phyloP scores from a whole-genome alignment of 1,140 invertebrate genomes.

The Oryzaephilus surinamensis region DNA sequence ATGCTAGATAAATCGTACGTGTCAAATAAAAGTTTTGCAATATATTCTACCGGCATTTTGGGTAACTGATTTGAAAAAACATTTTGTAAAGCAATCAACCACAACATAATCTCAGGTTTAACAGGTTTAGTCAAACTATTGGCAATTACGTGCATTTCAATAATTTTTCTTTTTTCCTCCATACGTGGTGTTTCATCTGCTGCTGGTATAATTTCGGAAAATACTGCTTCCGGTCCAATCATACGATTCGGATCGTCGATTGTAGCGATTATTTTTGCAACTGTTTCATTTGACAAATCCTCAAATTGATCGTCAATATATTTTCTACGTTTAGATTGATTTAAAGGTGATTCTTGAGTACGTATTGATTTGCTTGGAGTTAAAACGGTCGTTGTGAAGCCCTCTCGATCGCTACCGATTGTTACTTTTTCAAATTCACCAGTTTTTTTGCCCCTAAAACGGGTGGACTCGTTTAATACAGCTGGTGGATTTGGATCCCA shows the following conservation, averaged over 20 bases:
- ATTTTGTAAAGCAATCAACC: conserved; percentile 87
- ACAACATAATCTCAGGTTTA: conserved; percentile 81
- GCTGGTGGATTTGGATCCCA: conserved; percentile 90
- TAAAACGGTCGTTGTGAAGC: not conserved
- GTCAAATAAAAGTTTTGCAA: conserved; percentile 94
- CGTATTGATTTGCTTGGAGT: conserved; percentile 13
- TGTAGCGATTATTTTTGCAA: conserved; percentile 64
- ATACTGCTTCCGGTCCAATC: conserved; percentile 72
- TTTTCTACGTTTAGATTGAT: conserved; percentile 28
- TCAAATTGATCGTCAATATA: conserved; percentile 41
- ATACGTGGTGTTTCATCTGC: conserved; percentile 83
- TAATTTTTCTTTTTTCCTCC: conserved; percentile 80
- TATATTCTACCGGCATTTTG: conserved; percentile 96
- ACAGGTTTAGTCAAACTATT: conserved; percentile 84
- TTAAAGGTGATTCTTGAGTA: conserved; percentile 16
- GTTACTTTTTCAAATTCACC: not conserved
- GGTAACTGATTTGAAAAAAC: conserved; percentile 94
- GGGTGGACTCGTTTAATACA: no score
- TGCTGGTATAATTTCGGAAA: conserved; percentile 67
- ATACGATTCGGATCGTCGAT: conserved; percentile 70
- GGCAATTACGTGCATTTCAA: conserved; percentile 88
- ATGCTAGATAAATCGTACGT: conserved; percentile 51
- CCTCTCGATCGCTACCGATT: not conserved
- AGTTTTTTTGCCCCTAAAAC: not conserved
- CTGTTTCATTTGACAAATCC: conserved; percentile 54